phyloP scores from a whole-genome alignment of 2,888 invertebrate species.

The Drosophila aldrichi region DNA sequence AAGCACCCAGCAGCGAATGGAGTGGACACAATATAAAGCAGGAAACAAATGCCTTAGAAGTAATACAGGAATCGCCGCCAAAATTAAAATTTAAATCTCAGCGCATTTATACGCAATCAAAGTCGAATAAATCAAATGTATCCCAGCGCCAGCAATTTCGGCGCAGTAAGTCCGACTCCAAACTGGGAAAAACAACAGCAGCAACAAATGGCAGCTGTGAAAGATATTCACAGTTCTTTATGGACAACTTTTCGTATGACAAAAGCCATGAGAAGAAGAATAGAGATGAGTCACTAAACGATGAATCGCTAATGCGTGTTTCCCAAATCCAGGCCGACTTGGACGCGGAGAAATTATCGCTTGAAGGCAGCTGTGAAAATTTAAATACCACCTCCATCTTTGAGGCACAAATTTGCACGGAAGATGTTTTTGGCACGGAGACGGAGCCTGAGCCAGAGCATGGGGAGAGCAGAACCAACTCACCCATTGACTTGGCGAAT shows the following conservation, averaged over 20 bases:
- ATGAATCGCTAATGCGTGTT: constrained; percentile 59
- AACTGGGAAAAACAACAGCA: constrained; percentile 16
- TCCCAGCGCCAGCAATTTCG: constrained; percentile 37
- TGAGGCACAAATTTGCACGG: constrained; percentile 75
- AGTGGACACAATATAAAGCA: constrained; percentile 16
- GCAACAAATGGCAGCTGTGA: constrained; percentile 34
- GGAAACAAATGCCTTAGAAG: constrained; percentile 49
- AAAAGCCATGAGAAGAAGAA: background rate
- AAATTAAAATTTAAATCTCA: constrained; percentile 26
- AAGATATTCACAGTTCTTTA: constrained; percentile 79
- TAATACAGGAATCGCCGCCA: constrained; percentile 83
- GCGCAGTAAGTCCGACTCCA: constrained; percentile 51
- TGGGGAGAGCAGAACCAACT: constrained; percentile 4
- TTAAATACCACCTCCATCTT: constrained; percentile 49
- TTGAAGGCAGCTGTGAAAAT: constrained; percentile 12
- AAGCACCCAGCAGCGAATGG: constrained; percentile 47
- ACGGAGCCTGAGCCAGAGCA: constrained; percentile 15
- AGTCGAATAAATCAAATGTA: constrained; percentile 17
- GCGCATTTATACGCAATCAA: constrained; percentile 21
- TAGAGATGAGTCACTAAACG: constrained; percentile 9
- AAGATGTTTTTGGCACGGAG: constrained; percentile 64
- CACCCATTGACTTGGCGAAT: constrained; percentile 48
- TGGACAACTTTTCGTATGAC: constrained; percentile 74
- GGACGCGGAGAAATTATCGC: constrained; percentile 9
- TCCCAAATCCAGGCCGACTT: constrained; percentile 69